phyloP scores from a whole-genome alignment of 37 sponge, comb jelly and placozoan species.

The Geodia barretti region DNA sequence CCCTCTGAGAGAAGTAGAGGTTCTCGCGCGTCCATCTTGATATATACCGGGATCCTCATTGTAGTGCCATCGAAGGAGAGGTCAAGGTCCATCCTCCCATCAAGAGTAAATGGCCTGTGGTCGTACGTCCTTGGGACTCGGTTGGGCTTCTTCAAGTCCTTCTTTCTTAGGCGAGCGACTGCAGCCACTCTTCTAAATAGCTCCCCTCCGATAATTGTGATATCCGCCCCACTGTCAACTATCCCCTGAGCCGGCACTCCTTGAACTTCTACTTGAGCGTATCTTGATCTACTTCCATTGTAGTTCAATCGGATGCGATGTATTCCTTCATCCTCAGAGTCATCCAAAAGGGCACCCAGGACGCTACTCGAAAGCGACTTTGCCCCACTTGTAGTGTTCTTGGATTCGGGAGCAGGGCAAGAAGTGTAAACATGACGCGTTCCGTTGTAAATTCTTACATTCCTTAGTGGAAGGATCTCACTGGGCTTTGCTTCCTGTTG shows the following conservation, averaged over 20 bases:
- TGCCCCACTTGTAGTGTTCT: no score
- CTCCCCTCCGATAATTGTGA: slow-evolving; percentile 33
- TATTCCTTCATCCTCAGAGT: no score
- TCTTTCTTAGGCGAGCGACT: slow-evolving; percentile 3
- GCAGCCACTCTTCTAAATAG: slow-evolving; percentile 33
- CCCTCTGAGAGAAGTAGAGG: slow-evolving; percentile 48
- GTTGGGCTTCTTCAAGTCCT: slow-evolving; percentile 22
- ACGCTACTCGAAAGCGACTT: no score
- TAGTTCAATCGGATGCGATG: no score
- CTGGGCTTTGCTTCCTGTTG: no score
- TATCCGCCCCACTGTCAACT: slow-evolving; percentile 32
- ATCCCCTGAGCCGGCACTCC: slow-evolving; percentile 30
- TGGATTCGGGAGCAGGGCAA: no score
- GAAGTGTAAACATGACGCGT: no score
- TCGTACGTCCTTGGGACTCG: slow-evolving; percentile 22
- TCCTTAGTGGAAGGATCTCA: no score
- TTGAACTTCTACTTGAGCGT: slow-evolving; percentile 25
- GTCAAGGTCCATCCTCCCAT: slow-evolving; percentile 40
- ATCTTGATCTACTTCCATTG: slow-evolving; percentile 30
- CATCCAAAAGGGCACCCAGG: no score
- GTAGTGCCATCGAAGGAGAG: slow-evolving; percentile 22
- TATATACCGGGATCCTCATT: slow-evolving; percentile 34
- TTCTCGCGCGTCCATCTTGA: slow-evolving; percentile 50
- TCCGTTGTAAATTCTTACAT: no score
- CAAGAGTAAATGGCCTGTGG: slow-evolving; percentile 24